Evolutionary conservation across 2,888 invertebrate genomes (phyloP).

Genomic region (Entomobrya proxima): DNA sequence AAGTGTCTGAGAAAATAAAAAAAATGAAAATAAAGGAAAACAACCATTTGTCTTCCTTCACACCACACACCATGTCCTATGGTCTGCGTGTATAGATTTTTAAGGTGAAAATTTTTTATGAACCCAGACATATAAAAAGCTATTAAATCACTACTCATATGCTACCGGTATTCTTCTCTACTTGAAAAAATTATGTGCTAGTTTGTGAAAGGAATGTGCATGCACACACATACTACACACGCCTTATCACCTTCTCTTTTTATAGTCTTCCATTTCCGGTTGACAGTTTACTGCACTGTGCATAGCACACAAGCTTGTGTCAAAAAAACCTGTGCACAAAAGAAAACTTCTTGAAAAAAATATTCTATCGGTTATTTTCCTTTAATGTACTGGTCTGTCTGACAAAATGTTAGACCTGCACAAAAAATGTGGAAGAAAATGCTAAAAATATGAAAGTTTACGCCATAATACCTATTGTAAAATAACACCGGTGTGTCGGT

Average conservation of each 20-base stretch:
- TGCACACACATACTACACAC: not conserved
- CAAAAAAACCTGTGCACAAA: no score
- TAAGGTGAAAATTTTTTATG: slow-evolving; percentile 4
- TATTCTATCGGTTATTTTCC: no score
- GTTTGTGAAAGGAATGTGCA: not conserved
- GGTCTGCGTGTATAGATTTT: not conserved
- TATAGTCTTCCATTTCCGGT: slow-evolving; percentile 1
- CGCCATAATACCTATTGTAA: no score
- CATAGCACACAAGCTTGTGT: slow-evolving; percentile 25
- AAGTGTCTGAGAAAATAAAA: slow-evolving; percentile 20
- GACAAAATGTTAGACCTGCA: no score
- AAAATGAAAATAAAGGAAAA: slow-evolving; percentile 10
- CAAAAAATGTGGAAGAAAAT: no score
- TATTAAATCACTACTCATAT: slow-evolving; percentile 10
- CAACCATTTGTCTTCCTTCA: slow-evolving; percentile 37
- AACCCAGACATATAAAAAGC: not conserved
- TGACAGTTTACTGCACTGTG: slow-evolving; percentile 36
- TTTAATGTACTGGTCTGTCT: no score
- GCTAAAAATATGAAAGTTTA: no score
- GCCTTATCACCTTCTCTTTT: not conserved
- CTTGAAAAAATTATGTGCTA: not conserved
- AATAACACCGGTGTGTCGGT: no score
- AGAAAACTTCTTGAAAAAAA: not conserved
- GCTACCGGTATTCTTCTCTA: not conserved
- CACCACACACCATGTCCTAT: not conserved